Base-by-base conservation (phyloP, 2,888 invertebrate genomes). In the Melanchra persicariae region DNA sequence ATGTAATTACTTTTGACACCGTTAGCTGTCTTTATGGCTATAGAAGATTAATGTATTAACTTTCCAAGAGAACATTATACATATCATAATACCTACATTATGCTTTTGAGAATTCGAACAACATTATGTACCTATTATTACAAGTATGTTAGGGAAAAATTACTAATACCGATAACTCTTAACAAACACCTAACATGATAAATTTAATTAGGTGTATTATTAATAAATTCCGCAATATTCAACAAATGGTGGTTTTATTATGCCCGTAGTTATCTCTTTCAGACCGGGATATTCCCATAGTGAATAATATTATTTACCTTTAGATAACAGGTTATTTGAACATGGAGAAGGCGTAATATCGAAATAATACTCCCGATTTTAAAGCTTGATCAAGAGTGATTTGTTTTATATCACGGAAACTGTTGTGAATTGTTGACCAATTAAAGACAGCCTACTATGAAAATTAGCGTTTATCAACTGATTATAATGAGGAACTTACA, bases 1-100 rank as follows among this genome's bases (percentile, higher is more conserved):
- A 40, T 74, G 26, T 74, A 67, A 67, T 67, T 74, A 67, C 57
- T 67, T 77, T 74, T 59, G 43, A 59, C 49, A 74, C 54, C 54
- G 55, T 57, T 68, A 55, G 26, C 55, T 26, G 40, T 65, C 57
- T 58, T 63, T 63, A 79, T 78, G 60, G 57, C n/a, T 40, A 26
- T 52, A 65, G 34, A n/a, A 60, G 54, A 79, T 68, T 12, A 60
- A 62, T 49, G n/a, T 17, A 60, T 68, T 34, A 55, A 77, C 80
- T 77, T 80, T 80, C 80, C 52, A 80, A 68, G 43, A 10, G 52
- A 54, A 58, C 24, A 61, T 65, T 66, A 52, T 49, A 58, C 37
- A 37, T 57, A 37, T 37, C 12, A 22, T 55, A 37, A 37, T 37
- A 57, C 22, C 15, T 37, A 15, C 1, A 15, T 65, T 59, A 72